These are phyloP conservation scores for Protosalanx chinensis DNA, from an alignment of 2,797 vertebrate genomes.

Conservation along the genomic window DNA sequence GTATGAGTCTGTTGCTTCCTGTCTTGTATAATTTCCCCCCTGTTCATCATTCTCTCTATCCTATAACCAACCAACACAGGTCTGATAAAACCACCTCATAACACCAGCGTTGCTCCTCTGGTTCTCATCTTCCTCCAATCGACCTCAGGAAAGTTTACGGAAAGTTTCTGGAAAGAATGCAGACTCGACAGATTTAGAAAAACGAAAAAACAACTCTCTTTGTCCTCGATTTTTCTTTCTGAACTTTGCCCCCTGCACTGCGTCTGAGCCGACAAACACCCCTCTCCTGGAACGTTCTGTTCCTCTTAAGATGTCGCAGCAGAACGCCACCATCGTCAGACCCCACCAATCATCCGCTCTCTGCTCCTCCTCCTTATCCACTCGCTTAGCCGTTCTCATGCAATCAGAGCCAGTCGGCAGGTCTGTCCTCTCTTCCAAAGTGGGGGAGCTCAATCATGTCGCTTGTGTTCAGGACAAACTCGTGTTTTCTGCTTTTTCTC, in stretches of 20 bases:
- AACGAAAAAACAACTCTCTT: too few species aligned
- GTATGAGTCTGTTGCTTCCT: conserved; percentile 41
- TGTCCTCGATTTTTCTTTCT: neutral
- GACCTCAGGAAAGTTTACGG: too few species aligned
- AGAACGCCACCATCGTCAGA: neutral
- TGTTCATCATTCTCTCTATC: conserved; percentile 13
- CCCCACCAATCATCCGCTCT: neutral
- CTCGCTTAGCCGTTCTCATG: neutral
- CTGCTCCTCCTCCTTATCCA: neutral
- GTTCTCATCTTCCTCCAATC: too few species aligned
- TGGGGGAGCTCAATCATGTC: neutral
- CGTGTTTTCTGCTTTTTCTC: neutral
- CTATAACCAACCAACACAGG: conserved; percentile 31
- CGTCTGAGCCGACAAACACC: neutral
- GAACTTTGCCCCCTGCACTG: neutral
- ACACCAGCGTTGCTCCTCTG: too few species aligned
- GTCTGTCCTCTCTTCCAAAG: neutral
- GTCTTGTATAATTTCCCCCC: conserved; percentile 38
- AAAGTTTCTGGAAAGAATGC: too few species aligned
- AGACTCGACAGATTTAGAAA: too few species aligned
- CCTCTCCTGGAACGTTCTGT: neutral
- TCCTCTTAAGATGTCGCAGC: neutral
- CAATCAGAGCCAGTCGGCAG: neutral
- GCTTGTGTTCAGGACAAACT: neutral
- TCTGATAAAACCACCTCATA: conserved; percentile 40